Percentiles rank a stretch among this genome's conserved stretches.
phyloP scores from a whole-genome alignment of 1,140 invertebrate genomes.

The Agrilus planipennis region DNA sequence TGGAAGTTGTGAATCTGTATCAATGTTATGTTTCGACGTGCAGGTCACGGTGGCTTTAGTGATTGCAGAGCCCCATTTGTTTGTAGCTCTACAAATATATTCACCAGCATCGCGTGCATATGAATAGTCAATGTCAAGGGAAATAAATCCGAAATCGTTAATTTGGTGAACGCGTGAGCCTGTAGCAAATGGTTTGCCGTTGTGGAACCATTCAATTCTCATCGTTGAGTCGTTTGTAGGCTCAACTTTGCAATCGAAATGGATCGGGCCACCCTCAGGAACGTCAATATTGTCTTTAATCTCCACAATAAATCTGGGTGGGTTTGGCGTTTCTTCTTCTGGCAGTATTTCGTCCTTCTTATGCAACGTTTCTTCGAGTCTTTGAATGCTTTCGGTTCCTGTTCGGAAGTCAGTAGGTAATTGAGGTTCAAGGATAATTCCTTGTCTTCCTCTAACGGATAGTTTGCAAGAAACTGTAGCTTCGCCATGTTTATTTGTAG shows the following conservation, averaged over 20 bases:
- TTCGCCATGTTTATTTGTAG: slow-evolving; percentile 81
- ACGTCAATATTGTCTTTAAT: slow-evolving; percentile 73
- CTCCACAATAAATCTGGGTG: slow-evolving; percentile 74
- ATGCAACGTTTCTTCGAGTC: slow-evolving; percentile 77
- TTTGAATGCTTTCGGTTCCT: slow-evolving; percentile 80
- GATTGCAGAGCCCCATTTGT: slow-evolving; percentile 73
- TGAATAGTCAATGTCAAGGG: slow-evolving; percentile 76
- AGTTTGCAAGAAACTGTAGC: slow-evolving; percentile 76
- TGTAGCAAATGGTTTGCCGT: slow-evolving; percentile 77
- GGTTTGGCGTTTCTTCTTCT: slow-evolving; percentile 76
- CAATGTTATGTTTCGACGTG: slow-evolving; percentile 77
- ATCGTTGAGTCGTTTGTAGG: slow-evolving; percentile 76
- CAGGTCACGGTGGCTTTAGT: slow-evolving; percentile 74
- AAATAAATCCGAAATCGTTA: slow-evolving; percentile 88
- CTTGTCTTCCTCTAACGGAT: slow-evolving; percentile 72
- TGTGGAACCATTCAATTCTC: slow-evolving; percentile 90
- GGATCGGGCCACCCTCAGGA: slow-evolving; percentile 73
- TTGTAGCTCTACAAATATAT: slow-evolving; percentile 74
- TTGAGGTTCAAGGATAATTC: slow-evolving; percentile 84
- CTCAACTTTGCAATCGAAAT: slow-evolving; percentile 86
- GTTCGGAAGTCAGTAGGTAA: slow-evolving; percentile 72
- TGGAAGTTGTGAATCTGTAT: slow-evolving; percentile 85
- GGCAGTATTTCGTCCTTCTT: slow-evolving; percentile 70
- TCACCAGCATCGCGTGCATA: slow-evolving; percentile 76
- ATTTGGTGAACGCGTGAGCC: slow-evolving; percentile 82